phyloP scores from a whole-genome alignment of 1,140 invertebrate genomes.

The Cyrtorhinus lividipennis region DNA sequence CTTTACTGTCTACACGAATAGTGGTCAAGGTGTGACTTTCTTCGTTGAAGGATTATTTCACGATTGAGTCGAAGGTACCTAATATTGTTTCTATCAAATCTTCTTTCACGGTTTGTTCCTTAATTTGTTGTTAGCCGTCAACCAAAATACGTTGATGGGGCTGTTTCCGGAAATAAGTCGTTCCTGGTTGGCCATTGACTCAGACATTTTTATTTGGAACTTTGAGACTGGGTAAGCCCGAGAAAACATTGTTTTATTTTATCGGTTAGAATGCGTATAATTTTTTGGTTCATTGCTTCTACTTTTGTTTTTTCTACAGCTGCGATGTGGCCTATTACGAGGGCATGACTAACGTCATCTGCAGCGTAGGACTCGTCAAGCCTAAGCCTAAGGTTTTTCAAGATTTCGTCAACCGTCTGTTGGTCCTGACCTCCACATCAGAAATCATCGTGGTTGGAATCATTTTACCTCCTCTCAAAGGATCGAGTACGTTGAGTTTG shows the following conservation, averaged over 20 bases:
- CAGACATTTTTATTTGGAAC: constrained; percentile 93
- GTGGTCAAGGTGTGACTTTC: no score
- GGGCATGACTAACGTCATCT: constrained; percentile 77
- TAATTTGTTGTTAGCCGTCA: constrained; percentile 49
- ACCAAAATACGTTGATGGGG: constrained; percentile 91
- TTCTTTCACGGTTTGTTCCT: not conserved
- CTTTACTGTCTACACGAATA: no score
- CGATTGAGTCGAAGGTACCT: not conserved
- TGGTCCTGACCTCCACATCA: constrained; percentile 79
- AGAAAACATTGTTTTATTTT: no score
- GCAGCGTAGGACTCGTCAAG: constrained; percentile 70
- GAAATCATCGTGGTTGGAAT: constrained; percentile 86
- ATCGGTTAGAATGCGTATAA: no score
- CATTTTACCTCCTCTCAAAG: constrained; percentile 33
- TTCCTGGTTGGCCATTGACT: constrained; percentile 95
- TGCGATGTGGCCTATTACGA: constrained; percentile 86
- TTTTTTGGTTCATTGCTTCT: no score
- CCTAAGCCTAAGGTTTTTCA: constrained; percentile 79
- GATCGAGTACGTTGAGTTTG: not conserved
- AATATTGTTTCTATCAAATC: not conserved
- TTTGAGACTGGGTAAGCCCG: constrained; percentile 66
- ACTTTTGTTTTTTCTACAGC: constrained; percentile 31
- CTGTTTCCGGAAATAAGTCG: constrained; percentile 88
- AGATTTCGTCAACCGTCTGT: constrained; percentile 77
- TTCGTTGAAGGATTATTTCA: not conserved